A percentile compares a stretch with the other conserved stretches of the same genome.
Evolutionary conservation across 2,888 invertebrate genomes (phyloP).

Genomic region (Nemotelus nigrinus): DNA sequence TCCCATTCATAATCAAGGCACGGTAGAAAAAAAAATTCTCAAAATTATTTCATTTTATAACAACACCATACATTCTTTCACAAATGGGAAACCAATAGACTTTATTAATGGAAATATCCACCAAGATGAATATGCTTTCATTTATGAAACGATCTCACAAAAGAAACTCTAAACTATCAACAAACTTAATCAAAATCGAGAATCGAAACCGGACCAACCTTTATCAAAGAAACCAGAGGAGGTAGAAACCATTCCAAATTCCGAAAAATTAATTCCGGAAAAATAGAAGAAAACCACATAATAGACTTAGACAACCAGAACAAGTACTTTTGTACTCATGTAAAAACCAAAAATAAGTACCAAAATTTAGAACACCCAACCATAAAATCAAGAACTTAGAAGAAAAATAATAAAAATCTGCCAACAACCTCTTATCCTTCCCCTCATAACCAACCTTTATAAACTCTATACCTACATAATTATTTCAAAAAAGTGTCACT

Average conservation of each 20-base stretch:
- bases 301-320: constrained; percentile 7
- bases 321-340: constrained; percentile 20
- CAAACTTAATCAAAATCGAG: background rate
- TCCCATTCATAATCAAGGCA: constrained; percentile 45
- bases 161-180: constrained; percentile 21
- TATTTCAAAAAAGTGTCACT: background rate
- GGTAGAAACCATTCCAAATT: constrained; percentile 38
- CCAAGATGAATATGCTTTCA: background rate
- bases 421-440: background rate
- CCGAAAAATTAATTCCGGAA: constrained; percentile 19
- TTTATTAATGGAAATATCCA: constrained; percentile 33
- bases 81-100: constrained; percentile 30
- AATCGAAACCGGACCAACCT: constrained; percentile 18
- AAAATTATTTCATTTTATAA: constrained; percentile 17
- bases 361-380: constrained; percentile 20
- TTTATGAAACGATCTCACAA: constrained; percentile 12
- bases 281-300: constrained; percentile 27
- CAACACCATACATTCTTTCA: constrained; percentile 37
- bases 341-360: constrained; percentile 13
- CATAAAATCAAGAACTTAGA: background rate
- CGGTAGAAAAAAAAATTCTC: constrained; percentile 51
- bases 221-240: constrained; percentile 36
- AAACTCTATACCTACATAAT: too few species aligned
- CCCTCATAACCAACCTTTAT: background rate
- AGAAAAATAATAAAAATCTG: background rate